Conservation (phyloP, 2,797 vertebrate genomes). For the Gobio occitaniae region DNA sequence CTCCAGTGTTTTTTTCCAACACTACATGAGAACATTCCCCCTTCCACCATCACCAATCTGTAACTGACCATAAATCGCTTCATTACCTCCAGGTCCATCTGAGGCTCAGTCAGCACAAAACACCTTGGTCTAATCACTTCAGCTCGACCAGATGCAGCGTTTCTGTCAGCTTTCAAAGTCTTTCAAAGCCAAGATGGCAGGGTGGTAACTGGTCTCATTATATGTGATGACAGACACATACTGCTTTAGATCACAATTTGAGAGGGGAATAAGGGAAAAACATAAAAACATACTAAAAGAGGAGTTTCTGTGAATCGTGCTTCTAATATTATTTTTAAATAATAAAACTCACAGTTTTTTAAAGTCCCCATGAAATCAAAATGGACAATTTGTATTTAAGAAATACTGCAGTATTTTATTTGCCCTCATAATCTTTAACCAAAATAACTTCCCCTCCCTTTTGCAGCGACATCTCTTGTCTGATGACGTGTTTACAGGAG, state of each 20-base stretch:
- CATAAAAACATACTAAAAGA: not conserved
- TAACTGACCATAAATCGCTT: slow-evolving; percentile 42
- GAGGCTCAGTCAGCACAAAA: slow-evolving; percentile 47
- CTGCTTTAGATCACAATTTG: slow-evolving; percentile 17
- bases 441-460: not conserved
- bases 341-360: not conserved
- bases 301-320: not conserved
- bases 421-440: not conserved
- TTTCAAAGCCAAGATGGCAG: slow-evolving; percentile 44
- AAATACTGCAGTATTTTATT: not conserved
- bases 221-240: slow-evolving; percentile 52
- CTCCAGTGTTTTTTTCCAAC: slow-evolving; percentile 17
- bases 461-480: not conserved
- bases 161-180: slow-evolving; percentile 47
- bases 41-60: slow-evolving; percentile 14
- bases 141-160: slow-evolving; percentile 34
- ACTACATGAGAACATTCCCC: not conserved
- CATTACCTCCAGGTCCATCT: slow-evolving; percentile 29
- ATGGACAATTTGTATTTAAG: not conserved
- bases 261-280: not conserved
- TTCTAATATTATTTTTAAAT: not conserved
- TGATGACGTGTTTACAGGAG: not conserved
- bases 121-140: slow-evolving; percentile 47
- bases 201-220: slow-evolving; percentile 55
- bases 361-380: not conserved